phyloP scores from a whole-genome alignment of 2,113 vertebrate genomes.

The Bubo scandiacus region DNA sequence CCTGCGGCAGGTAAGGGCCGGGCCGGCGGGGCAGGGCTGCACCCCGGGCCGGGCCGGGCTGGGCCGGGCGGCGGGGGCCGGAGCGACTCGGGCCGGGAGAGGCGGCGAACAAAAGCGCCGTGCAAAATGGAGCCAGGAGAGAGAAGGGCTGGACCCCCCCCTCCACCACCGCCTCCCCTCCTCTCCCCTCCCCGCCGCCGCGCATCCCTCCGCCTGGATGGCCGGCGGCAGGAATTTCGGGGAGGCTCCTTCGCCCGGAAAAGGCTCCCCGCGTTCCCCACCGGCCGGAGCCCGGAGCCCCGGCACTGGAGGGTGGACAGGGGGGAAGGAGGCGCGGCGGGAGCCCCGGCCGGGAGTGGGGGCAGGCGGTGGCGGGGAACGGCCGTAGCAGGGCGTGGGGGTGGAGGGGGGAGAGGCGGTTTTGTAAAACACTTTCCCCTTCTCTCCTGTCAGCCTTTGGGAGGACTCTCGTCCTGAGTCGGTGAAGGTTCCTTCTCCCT shows the following conservation, averaged over 20 bases:
- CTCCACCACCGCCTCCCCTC: too few species aligned
- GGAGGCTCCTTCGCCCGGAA: not conserved
- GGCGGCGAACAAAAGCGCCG: constrained; percentile 40
- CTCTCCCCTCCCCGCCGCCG: not conserved
- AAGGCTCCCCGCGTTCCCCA: not conserved
- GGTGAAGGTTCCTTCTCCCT: constrained; percentile 68
- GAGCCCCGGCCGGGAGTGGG: not conserved
- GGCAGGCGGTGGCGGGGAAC: not conserved
- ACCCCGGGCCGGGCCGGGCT: not conserved
- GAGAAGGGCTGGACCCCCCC: constrained; percentile 13
- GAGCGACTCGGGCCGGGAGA: not conserved
- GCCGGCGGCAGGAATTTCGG: not conserved
- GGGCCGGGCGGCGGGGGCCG: not conserved
- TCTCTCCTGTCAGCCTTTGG: constrained; percentile 76
- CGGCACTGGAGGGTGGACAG: too few species aligned
- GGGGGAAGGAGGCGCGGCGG: not conserved
- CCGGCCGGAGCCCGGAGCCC: not conserved
- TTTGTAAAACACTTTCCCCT: constrained; percentile 64
- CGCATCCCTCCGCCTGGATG: not conserved
- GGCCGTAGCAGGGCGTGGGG: constrained; percentile 9
- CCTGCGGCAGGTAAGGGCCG: not conserved
- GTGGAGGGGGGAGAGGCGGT: not conserved
- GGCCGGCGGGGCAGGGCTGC: not conserved
- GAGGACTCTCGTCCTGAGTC: constrained; percentile 69
- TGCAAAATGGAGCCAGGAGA: constrained; percentile 47